These are phyloP conservation scores for Blastobasis adustella DNA, from an alignment of 2,888 invertebrate genomes.

Conservation along the genomic window DNA sequence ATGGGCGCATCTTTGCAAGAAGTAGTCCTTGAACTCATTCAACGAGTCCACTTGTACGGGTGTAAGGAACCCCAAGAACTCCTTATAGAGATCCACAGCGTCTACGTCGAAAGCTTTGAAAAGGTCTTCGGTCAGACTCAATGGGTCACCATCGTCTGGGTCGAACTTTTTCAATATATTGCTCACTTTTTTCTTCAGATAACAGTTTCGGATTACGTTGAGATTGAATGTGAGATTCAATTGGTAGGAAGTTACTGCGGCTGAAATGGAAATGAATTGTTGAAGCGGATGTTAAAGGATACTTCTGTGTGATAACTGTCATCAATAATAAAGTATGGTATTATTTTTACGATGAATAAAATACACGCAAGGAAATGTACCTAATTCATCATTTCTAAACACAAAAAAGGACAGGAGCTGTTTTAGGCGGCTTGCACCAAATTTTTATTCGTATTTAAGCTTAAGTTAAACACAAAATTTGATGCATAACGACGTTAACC, in stretches of 20 bases:
- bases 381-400: too few species aligned
- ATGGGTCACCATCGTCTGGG: conserved; percentile 23
- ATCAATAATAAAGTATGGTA: too few species aligned
- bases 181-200: conserved; percentile 28
- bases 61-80: conserved; percentile 52
- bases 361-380: too few species aligned
- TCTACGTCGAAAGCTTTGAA: conserved; percentile 26
- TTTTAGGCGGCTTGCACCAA: too few species aligned
- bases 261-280: conserved; percentile 26
- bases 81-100: conserved; percentile 42
- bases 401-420: too few species aligned
- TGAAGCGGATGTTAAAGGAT: too few species aligned
- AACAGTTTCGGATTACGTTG: conserved; percentile 15
- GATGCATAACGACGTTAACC: too few species aligned
- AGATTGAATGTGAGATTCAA: conserved; percentile 32
- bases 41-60: conserved; percentile 48
- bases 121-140: conserved; percentile 26
- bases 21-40: conserved; percentile 45
- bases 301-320: too few species aligned
- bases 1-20: conserved; percentile 34
- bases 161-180: conserved; percentile 34
- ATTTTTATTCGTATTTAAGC: too few species aligned
- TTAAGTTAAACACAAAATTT: too few species aligned
- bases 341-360: too few species aligned
- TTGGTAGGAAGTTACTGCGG: conserved; percentile 37